Evolutionary conservation across 2,113 vertebrate genomes (phyloP).

Genomic region (Melospiza melodia): DNA sequence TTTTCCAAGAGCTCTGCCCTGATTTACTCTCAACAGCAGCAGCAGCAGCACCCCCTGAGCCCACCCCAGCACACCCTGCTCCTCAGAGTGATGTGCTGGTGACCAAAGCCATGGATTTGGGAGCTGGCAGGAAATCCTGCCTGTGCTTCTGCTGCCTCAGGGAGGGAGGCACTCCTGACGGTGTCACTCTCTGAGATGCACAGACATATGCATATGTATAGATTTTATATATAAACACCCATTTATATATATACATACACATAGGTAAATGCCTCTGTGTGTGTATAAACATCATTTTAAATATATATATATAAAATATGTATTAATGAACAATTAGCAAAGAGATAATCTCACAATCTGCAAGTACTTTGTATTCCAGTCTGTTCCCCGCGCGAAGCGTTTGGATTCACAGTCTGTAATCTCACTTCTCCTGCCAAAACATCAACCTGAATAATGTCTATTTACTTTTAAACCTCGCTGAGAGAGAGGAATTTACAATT

Average conservation of each 20-base stretch:
- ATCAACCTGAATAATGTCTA: background rate
- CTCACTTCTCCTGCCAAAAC: slow-evolving; percentile 3
- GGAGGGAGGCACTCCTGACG: fast-evolving
- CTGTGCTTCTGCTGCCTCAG: background rate
- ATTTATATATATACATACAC: background rate
- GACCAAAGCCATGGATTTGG: fast-evolving
- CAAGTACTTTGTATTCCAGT: background rate
- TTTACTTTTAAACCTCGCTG: background rate
- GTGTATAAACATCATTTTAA: background rate
- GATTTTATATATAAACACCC: background rate
- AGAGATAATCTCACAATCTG: background rate
- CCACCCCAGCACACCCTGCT: background rate
- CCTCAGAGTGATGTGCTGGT: fast-evolving
- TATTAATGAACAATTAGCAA: background rate
- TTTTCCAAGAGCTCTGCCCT: background rate
- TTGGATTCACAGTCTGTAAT: background rate
- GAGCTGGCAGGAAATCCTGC: background rate
- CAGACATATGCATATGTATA: background rate
- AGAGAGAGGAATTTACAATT: background rate
- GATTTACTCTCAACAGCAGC: background rate
- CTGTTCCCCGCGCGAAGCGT: background rate
- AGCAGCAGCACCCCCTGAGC: background rate
- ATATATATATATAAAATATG: background rate
- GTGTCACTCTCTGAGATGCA: background rate
- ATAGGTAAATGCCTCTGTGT: background rate